phyloP scores from a whole-genome alignment of 2,888 invertebrate genomes.

The Pyrochroa serraticornis region DNA sequence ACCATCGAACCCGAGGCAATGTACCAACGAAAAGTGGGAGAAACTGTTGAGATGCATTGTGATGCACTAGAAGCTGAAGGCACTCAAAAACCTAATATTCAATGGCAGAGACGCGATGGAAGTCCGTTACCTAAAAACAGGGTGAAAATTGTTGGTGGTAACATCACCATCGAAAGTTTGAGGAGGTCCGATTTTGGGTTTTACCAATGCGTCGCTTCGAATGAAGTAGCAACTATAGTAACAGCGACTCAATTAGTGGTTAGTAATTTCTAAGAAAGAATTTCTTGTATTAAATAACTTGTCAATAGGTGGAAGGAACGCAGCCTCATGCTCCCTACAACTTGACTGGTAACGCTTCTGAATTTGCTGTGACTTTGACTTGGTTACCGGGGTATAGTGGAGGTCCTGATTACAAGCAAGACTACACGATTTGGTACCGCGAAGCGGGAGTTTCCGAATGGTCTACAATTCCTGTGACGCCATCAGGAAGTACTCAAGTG shows the following conservation, averaged over 20 bases:
- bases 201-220: conserved; percentile 94
- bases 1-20: conserved; percentile 87
- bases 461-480: conserved; percentile 92
- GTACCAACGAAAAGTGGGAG: conserved; percentile 89
- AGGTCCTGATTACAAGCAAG: conserved; percentile 92
- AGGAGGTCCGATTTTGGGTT: conserved; percentile 90
- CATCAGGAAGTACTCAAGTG: conserved; percentile 86
- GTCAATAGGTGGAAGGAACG: conserved; percentile 71
- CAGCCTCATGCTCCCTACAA: conserved; percentile 98
- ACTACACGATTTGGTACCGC: conserved; percentile 94
- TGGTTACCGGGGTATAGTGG: conserved; percentile 97
- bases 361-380: conserved; percentile 87
- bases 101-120: conserved; percentile 89
- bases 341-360: conserved; percentile 84
- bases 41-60: conserved; percentile 94
- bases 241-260: conserved; percentile 88
- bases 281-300: not conserved
- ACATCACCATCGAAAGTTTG: conserved; percentile 88
- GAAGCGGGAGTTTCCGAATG: conserved; percentile 88
- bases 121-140: conserved; percentile 81
- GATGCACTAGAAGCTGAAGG: conserved; percentile 92
- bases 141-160: conserved; percentile 81
- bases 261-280: conserved; percentile 1
- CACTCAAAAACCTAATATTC: conserved; percentile 86
- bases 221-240: conserved; percentile 95